phyloP scores from a whole-genome alignment of 2,113 vertebrate genomes.

The Callopanchax toddi region DNA sequence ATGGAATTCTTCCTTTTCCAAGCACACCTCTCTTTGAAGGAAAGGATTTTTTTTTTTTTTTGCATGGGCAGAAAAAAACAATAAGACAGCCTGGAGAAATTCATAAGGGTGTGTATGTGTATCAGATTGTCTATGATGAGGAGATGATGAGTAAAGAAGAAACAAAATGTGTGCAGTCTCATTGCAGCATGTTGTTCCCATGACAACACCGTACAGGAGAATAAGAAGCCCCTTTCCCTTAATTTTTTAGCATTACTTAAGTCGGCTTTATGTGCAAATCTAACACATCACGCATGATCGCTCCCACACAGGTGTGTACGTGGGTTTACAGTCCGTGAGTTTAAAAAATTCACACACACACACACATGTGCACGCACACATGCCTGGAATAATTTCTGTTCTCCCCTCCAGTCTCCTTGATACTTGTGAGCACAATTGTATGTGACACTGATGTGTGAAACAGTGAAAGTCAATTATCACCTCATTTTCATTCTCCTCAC shows the following conservation, averaged over 20 bases:
- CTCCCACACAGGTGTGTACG: background rate
- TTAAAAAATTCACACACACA: background rate
- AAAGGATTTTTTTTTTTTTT: constrained; percentile 49
- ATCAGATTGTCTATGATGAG: constrained; percentile 7
- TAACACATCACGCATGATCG: constrained; percentile 7
- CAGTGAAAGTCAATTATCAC: constrained; percentile 58
- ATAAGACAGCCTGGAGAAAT: constrained; percentile 37
- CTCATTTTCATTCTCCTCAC: constrained; percentile 57
- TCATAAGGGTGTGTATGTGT: background rate
- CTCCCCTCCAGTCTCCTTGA: constrained; percentile 1
- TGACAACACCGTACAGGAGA: constrained; percentile 47
- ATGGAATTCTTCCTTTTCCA: constrained; percentile 44
- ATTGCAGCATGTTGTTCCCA: constrained; percentile 53
- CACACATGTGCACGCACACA: background rate
- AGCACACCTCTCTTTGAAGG: constrained; percentile 34
- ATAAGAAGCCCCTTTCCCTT: constrained; percentile 26
- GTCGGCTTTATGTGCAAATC: background rate
- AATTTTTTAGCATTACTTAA: constrained; percentile 40
- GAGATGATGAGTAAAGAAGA: background rate
- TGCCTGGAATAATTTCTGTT: constrained; percentile 6
- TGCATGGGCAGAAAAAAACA: too few relatives aligned
- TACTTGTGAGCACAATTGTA: constrained; percentile 26
- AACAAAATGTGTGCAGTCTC: constrained; percentile 9
- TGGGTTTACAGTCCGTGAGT: background rate
- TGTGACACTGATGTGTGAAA: constrained; percentile 56